phyloP scores from a whole-genome alignment of 2,888 invertebrate genomes.

The Drosophila differens region DNA sequence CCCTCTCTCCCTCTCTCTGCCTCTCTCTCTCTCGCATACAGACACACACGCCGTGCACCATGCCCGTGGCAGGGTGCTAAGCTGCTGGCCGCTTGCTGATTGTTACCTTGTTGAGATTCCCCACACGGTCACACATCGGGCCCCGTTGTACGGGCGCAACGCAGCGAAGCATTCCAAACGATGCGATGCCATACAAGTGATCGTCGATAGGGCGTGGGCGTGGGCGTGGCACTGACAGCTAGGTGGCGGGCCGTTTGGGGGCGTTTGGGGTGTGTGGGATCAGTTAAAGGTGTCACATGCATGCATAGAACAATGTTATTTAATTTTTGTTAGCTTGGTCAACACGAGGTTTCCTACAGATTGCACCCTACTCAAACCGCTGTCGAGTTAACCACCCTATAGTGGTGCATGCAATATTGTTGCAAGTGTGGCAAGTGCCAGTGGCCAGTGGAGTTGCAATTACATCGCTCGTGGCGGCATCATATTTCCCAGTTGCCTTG shows the following conservation, averaged over 20 bases:
- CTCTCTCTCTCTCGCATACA: background rate
- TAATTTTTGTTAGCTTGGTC: constrained; percentile 60
- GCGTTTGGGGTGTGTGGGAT: constrained; percentile 1
- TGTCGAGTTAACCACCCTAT: constrained; percentile 2
- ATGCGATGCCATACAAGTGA: constrained; percentile 83
- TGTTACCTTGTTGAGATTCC: constrained; percentile 70
- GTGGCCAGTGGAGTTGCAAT: constrained; percentile 59
- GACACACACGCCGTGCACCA: background rate
- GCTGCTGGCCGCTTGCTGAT: constrained; percentile 37
- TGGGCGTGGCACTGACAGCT: background rate
- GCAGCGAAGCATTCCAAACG: constrained; percentile 76
- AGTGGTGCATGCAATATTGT: constrained; percentile 4
- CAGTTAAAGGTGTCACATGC: constrained; percentile 53
- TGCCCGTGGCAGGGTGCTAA: constrained; percentile 29
- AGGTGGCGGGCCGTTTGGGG: background rate
- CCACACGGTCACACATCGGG: constrained; percentile 36
- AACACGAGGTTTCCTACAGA: constrained; percentile 18
- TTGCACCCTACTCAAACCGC: constrained; percentile 2
- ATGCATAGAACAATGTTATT: constrained; percentile 68
- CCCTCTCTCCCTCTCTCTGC: background rate
- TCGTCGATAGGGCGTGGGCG: constrained; percentile 3
- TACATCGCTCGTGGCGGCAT: constrained; percentile 66
- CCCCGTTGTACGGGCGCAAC: constrained; percentile 74
- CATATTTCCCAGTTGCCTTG: constrained; percentile 67
- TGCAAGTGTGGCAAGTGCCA: constrained; percentile 5